Conservation (phyloP, 64 coral and sea anemone species). For the Pocillopora verrucosa region DNA sequence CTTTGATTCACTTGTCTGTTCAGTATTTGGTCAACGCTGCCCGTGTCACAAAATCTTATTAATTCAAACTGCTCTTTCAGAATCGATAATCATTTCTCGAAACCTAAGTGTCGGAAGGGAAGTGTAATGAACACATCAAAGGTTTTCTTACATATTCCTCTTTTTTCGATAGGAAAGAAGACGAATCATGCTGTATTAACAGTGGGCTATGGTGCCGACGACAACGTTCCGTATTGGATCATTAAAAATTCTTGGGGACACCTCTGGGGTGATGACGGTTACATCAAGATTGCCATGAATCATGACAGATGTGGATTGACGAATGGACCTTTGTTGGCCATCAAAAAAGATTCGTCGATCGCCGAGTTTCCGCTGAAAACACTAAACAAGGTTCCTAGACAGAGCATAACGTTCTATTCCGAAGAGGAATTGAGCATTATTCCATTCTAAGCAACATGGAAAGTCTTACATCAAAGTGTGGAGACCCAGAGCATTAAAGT, state of each 20-base stretch:
- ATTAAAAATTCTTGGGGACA: constrained; percentile 77
- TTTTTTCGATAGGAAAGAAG: constrained; percentile 21
- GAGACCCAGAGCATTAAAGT: too few species aligned
- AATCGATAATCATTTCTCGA: too few species aligned
- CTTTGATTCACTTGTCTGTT: too few species aligned
- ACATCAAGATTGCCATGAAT: constrained; percentile 69
- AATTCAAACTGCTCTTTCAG: too few species aligned
- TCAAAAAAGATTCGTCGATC: constrained; percentile 60
- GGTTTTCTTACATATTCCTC: not conserved
- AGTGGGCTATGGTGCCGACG: constrained; percentile 51
- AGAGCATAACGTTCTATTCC: constrained; percentile 3
- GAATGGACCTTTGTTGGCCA: constrained; percentile 64
- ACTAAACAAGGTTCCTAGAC: constrained; percentile 50
- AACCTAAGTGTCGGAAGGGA: too few species aligned
- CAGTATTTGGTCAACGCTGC: too few species aligned
- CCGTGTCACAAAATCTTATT: too few species aligned
- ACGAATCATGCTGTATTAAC: constrained; percentile 70
- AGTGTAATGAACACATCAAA: too few species aligned
- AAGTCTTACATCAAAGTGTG: not conserved
- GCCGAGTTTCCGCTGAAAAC: constrained; percentile 49
- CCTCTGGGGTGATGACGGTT: constrained; percentile 81
- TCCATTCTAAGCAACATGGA: not conserved
- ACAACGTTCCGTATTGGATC: constrained; percentile 45
- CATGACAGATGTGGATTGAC: constrained; percentile 63
- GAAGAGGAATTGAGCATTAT: constrained; percentile 33